phyloP scores from a whole-genome alignment of 2,888 invertebrate species.

The Cordylochernes scorpioides region DNA sequence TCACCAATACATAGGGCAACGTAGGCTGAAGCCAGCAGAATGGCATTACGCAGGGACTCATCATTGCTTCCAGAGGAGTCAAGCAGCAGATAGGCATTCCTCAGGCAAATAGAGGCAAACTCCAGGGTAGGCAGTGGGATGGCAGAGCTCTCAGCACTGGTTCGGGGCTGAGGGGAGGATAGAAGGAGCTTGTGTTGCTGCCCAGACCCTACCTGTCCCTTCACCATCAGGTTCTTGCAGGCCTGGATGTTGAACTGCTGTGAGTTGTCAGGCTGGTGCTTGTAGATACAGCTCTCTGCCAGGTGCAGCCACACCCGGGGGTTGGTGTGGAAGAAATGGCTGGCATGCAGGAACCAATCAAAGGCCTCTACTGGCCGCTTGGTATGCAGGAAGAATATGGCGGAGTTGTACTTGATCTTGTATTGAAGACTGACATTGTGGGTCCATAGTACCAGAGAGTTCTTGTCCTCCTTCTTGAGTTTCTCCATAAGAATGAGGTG shows the following conservation, averaged over 20 bases:
- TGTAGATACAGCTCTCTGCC: slow-evolving; percentile 63
- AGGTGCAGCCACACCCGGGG: slow-evolving; percentile 70
- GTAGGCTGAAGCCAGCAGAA: slow-evolving; percentile 54
- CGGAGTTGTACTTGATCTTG: slow-evolving; percentile 52
- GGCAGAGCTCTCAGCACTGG: slow-evolving; percentile 54
- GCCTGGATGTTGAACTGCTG: too few relatives aligned
- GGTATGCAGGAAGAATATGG: slow-evolving; percentile 51
- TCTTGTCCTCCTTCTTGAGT: slow-evolving; percentile 7
- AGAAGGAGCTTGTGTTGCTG: too few relatives aligned
- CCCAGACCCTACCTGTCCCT: too few relatives aligned
- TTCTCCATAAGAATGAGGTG: slow-evolving; percentile 27
- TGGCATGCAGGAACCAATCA: slow-evolving; percentile 60
- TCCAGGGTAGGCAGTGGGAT: slow-evolving; percentile 64
- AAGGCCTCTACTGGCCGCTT: slow-evolving; percentile 59
- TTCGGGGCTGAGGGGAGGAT: too few relatives aligned
- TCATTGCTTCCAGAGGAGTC: neutral
- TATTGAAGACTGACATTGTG: too few relatives aligned
- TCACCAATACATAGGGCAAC: slow-evolving; percentile 59
- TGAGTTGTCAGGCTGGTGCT: slow-evolving; percentile 27
- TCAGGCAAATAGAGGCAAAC: slow-evolving; percentile 61
- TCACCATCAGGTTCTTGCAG: too few relatives aligned
- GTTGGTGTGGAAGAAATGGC: slow-evolving; percentile 58
- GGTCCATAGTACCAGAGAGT: too few relatives aligned
- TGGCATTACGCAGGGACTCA: slow-evolving; percentile 28
- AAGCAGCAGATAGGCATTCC: slow-evolving; percentile 48